Percentiles rank a stretch among this genome's conserved stretches.
Conservation (phyloP, 1,140 invertebrate genomes). For the Dreissena polymorpha region DNA sequence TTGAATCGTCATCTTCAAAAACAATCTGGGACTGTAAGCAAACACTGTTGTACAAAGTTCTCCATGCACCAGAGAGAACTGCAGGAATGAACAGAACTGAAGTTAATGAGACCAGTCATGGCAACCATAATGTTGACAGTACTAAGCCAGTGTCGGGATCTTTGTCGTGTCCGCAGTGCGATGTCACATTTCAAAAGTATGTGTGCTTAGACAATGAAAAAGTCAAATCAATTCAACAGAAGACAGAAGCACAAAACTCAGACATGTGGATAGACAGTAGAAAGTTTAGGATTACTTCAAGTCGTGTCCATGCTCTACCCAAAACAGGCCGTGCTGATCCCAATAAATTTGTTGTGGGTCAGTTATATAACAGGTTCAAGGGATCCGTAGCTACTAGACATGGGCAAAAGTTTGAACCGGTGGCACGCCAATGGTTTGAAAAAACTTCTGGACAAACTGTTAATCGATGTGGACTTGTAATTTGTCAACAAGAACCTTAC, state of each 20-base stretch:
- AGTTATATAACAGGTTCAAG: conserved; percentile 27
- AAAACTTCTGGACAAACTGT: neutral
- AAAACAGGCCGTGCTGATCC: conserved; percentile 21
- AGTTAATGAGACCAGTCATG: too few relatives aligned
- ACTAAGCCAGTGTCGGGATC: too few relatives aligned
- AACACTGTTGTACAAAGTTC: too few relatives aligned
- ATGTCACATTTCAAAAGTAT: conserved; percentile 12
- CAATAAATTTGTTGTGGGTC: conserved; percentile 14
- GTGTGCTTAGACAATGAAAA: neutral
- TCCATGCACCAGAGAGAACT: too few relatives aligned
- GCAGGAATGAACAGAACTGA: too few relatives aligned
- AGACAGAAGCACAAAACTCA: neutral
- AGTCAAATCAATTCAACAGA: neutral
- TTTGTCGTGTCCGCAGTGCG: neutral
- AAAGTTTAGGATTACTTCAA: conserved; percentile 22
- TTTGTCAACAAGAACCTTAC: conserved; percentile 10
- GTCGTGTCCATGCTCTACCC: conserved; percentile 18
- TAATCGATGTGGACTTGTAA: conserved; percentile 7
- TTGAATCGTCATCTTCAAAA: too few relatives aligned
- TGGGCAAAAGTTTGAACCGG: conserved; percentile 25
- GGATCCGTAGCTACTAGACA: neutral
- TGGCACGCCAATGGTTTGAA: conserved; percentile 38
- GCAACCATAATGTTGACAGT: too few relatives aligned
- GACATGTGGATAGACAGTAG: conserved; percentile 23
- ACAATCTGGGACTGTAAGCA: too few relatives aligned